These are phyloP conservation scores for Atherinosoma microstoma DNA, from an alignment of 2,797 vertebrate genomes.

Conservation along the genomic window DNA sequence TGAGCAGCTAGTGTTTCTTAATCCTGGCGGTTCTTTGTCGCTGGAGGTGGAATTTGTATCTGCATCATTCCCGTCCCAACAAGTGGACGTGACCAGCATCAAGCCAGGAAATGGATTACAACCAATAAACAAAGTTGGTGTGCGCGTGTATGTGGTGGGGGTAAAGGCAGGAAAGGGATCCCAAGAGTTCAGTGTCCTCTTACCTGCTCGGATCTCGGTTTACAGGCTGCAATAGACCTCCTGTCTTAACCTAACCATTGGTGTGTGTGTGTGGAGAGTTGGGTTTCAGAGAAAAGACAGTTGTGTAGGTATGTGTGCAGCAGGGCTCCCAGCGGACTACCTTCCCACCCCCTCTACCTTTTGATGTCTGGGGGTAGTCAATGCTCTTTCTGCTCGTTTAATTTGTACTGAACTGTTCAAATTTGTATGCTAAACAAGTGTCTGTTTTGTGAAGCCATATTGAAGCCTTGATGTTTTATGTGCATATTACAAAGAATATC, in stretches of 20 bases:
- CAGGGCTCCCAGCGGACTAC: conserved; percentile 59
- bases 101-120: conserved; percentile 78
- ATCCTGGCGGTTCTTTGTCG: conserved; percentile 48
- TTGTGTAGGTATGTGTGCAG: conserved; percentile 60
- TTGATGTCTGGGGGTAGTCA: conserved; percentile 19
- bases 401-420: neutral
- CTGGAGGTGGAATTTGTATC: conserved; percentile 21
- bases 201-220: conserved; percentile 72
- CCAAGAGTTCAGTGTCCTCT: conserved; percentile 68
- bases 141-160: conserved; percentile 25
- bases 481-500: neutral
- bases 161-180: conserved; percentile 65
- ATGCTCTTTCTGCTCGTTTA: conserved; percentile 6
- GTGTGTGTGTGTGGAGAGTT: conserved; percentile 57
- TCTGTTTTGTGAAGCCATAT: neutral
- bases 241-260: conserved; percentile 65
- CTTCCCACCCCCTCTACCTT: conserved; percentile 19
- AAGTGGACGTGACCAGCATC: conserved; percentile 66
- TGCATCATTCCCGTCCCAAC: conserved; percentile 18
- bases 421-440: neutral
- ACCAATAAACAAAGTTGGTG: conserved; percentile 74
- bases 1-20: conserved; percentile 37
- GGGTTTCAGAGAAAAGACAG: conserved; percentile 74
- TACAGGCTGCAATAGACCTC: conserved; percentile 70
- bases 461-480: neutral